Evolutionary conservation across 2,888 invertebrate genomes (phyloP), one percentile per base, ranked within the genome.

Genomic region (Heliconius hortense): DNA sequence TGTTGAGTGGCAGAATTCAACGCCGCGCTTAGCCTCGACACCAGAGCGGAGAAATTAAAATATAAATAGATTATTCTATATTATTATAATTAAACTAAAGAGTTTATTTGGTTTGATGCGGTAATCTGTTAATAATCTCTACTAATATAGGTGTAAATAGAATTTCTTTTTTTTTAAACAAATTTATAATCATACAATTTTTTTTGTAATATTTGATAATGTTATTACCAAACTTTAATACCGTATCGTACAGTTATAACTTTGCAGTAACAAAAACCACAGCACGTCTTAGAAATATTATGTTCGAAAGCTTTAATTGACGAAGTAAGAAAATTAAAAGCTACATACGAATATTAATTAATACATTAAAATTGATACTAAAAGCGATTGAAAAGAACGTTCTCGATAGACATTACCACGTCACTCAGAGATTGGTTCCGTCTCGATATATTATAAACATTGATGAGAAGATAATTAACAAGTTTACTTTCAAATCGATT

Each of bases 401-500:
- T 64, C 72, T 67, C 69, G 71, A 60, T 75, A 71, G 71, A 89
- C 86, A 87, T 87, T 86, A 86, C 87, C 87, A 85, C 86, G 89
- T 90, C 89, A 88, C 81, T 88, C 87, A 87, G 82, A 82, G 79
- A 81, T 80, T 80, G 81, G 80, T 74, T 76, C 73, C 83, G 80
- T 79, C 81, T 82, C 81, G 87, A 88, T 87, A 88, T 87, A 89
- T 87, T 85, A 85, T 82, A 86, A 84, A 85, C 87, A 90, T 90
- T 85, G 87, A 91, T 88, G 88, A 85, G 86, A 86, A 83, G 86
- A 83, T 89, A 90, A 91, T 91, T 91, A 91, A 90, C 89, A 87
- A 89, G 89, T 87, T 88, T 84, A 86, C 90, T 92, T 92, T 91
- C 90, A 86, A 90, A 90, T 87, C 84, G 80, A 87, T 88, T 88